Percentiles rank a stretch among this genome's conserved stretches.
Conservation (phyloP, 2,113 vertebrate species). For the Tiliqua scincoides region DNA sequence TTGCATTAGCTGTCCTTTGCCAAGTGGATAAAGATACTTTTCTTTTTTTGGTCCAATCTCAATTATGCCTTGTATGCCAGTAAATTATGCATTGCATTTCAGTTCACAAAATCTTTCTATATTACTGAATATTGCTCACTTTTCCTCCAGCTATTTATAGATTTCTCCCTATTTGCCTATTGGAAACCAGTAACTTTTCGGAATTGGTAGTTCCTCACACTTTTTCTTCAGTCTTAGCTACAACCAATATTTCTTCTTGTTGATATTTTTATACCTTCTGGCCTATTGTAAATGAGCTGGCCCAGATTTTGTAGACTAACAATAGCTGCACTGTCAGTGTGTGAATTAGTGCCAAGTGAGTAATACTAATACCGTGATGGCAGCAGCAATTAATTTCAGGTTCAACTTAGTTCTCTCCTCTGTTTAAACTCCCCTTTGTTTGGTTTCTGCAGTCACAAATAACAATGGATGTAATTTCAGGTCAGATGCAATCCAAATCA, state of each 20-base stretch:
- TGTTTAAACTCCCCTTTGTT: conserved; percentile 10
- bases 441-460: not conserved
- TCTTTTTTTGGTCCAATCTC: not conserved
- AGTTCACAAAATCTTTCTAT: not conserved
- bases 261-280: not conserved
- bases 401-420: not conserved
- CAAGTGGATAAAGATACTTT: not conserved
- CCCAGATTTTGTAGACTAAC: conserved; percentile 10
- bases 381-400: conserved; percentile 21
- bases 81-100: not conserved
- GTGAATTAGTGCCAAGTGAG: conserved; percentile 22
- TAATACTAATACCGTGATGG: not conserved
- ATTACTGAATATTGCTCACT: not conserved
- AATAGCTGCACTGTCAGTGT: conserved; percentile 19
- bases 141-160: not conserved
- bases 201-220: not conserved
- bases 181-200: not conserved
- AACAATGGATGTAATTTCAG: not conserved
- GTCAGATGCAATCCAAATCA: not conserved
- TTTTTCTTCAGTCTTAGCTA: conserved; percentile 18
- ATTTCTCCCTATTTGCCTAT: not conserved
- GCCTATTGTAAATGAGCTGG: conserved; percentile 16
- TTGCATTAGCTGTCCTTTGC: not conserved
- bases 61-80: not conserved
- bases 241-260: conserved; percentile 1